A percentile compares a stretch with the other conserved stretches of the same genome.
These are phyloP conservation scores for Patella caerulea DNA, from an alignment of 2,888 invertebrate genomes.

Conservation along the genomic window DNA sequence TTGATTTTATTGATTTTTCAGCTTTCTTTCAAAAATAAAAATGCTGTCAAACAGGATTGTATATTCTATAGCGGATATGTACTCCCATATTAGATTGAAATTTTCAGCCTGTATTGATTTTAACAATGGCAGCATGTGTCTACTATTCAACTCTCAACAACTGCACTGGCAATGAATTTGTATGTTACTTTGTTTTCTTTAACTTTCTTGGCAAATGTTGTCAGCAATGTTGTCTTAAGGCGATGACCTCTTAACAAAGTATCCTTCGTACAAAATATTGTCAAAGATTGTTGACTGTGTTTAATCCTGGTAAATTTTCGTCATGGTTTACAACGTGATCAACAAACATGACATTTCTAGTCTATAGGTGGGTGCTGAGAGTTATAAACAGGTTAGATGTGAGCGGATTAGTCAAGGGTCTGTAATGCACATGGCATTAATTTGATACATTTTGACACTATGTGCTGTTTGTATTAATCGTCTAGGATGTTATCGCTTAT, in stretches of 20 bases:
- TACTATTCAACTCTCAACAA: too few species aligned
- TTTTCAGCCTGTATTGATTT: too few species aligned
- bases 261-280: conserved; percentile 2
- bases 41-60: too few species aligned
- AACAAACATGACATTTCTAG: conserved; percentile 8
- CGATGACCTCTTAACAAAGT: conserved; percentile 6
- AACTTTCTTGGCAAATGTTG: conserved; percentile 6
- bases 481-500: not conserved
- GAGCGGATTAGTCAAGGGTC: not conserved
- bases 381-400: not conserved
- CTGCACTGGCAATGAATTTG: too few species aligned
- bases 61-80: too few species aligned
- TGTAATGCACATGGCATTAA: not conserved
- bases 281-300: conserved; percentile 9
- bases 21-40: too few species aligned
- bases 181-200: not conserved
- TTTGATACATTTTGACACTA: not conserved
- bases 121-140: too few species aligned
- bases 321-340: not conserved
- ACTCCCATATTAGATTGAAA: too few species aligned
- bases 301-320: conserved; percentile 8
- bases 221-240: not conserved
- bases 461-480: not conserved
- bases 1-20: too few species aligned
- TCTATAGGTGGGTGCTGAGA: not conserved